Evolutionary conservation across 2,113 vertebrate species (phyloP).

Genomic region (Amblyopsis rosae): DNA sequence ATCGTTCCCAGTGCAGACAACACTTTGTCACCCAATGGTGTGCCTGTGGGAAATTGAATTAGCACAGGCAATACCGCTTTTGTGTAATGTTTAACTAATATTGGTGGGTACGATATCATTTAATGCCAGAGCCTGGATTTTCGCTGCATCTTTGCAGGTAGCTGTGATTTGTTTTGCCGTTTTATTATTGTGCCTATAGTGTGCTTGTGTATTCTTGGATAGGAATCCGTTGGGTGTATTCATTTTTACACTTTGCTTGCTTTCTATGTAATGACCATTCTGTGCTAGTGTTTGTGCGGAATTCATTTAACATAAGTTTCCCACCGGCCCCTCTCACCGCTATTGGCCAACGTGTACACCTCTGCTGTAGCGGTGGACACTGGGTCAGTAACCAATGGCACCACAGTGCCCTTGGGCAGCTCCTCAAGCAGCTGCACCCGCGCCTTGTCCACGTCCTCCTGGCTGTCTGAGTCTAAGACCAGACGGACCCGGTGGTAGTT

Average conservation of each 20-base stretch:
- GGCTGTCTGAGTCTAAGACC: constrained; percentile 85
- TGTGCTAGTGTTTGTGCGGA: constrained; percentile 16
- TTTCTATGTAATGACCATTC: constrained; percentile 13
- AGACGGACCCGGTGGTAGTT: constrained; percentile 92
- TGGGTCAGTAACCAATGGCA: constrained; percentile 77
- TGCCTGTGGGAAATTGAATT: constrained; percentile 70
- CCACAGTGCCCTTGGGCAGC: constrained; percentile 78
- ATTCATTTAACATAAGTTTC: constrained; percentile 7
- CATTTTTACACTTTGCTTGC: constrained; percentile 27
- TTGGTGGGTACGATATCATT: background rate
- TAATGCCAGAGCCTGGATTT: background rate
- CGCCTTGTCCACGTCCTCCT: constrained; percentile 78
- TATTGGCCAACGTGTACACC: constrained; percentile 84
- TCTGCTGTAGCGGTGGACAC: constrained; percentile 76
- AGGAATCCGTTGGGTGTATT: constrained; percentile 14
- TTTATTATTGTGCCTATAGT: background rate
- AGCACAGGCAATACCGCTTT: constrained; percentile 6
- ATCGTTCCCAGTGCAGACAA: constrained; percentile 81
- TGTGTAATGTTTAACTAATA: background rate
- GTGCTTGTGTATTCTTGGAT: background rate
- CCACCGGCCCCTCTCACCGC: constrained; percentile 73
- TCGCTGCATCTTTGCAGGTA: background rate
- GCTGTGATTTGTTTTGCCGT: too few species aligned
- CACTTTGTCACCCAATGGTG: constrained; percentile 85
- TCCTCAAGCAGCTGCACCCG: constrained; percentile 75